Evolutionary conservation across 2,888 invertebrate species (phyloP).

Genomic region (Melinaea marsaeus): DNA sequence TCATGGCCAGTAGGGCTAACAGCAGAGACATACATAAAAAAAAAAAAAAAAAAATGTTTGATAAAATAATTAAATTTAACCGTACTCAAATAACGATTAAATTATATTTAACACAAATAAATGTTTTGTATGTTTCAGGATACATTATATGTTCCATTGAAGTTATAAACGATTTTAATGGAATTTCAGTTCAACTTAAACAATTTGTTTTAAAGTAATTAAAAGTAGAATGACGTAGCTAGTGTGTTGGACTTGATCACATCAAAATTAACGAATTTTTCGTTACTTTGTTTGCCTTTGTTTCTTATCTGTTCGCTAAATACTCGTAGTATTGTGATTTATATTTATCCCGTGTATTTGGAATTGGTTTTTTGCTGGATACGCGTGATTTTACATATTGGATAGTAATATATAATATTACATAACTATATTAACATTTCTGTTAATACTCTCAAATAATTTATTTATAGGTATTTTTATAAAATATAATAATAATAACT

Average conservation of each 20-base stretch:
- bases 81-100: slow-evolving; percentile 11
- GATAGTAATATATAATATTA: no score
- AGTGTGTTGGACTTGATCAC: no score
- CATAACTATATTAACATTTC: no score
- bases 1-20: no score
- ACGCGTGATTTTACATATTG: no score
- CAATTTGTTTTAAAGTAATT: slow-evolving; percentile 36
- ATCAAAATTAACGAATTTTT: background rate
- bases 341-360: background rate
- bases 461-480: no score
- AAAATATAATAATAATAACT: background rate
- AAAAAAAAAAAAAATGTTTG: no score
- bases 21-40: no score
- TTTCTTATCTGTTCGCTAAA: background rate
- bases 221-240: slow-evolving; percentile 17
- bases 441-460: no score
- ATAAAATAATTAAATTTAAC: slow-evolving; percentile 9
- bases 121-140: slow-evolving; percentile 27
- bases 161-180: slow-evolving; percentile 10
- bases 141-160: slow-evolving; percentile 26
- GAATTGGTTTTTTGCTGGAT: background rate
- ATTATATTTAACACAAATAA: slow-evolving; percentile 13
- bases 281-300: background rate
- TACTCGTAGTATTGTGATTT: background rate
- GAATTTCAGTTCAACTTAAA: slow-evolving; percentile 35